A percentile compares a stretch with the other conserved stretches of the same genome.
Conservation (phyloP, 2,888 invertebrate genomes). For the Meteorus cinctellus region DNA sequence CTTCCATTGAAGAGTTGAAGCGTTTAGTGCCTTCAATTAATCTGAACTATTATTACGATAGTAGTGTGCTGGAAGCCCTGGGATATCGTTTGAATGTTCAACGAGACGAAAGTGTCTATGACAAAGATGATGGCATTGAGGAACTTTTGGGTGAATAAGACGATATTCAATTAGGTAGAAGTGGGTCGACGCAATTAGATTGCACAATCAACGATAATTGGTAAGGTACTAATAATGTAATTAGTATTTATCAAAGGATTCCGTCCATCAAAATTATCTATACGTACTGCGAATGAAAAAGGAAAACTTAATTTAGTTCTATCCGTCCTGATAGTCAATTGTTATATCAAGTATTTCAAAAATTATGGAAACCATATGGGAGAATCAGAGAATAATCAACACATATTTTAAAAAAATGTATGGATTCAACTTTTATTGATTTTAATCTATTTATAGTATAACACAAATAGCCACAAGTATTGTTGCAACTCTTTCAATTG, state of each 20-base stretch:
- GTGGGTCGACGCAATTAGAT: neutral
- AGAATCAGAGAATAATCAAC: neutral
- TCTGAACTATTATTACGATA: conserved; percentile 67
- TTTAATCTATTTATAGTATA: conserved; percentile 47
- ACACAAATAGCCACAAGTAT: conserved; percentile 32
- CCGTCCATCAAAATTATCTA: conserved; percentile 52
- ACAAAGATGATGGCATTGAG: conserved; percentile 70
- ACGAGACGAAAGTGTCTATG: conserved; percentile 62
- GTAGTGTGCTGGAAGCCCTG: conserved; percentile 64
- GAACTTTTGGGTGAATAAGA: conserved; percentile 68
- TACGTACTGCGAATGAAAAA: conserved; percentile 26
- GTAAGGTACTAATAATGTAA: neutral
- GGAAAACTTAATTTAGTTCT: neutral
- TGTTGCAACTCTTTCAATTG: neutral
- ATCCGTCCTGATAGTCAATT: neutral
- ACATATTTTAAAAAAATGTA: conserved; percentile 51
- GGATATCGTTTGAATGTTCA: conserved; percentile 67
- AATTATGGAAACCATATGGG: neutral
- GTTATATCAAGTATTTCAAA: neutral
- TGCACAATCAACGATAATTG: conserved; percentile 1
- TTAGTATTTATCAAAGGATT: conserved; percentile 36
- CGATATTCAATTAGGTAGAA: neutral
- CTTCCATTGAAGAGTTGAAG: conserved; percentile 67
- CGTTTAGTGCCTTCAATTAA: conserved; percentile 69
- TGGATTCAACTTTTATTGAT: conserved; percentile 57